Conservation (phyloP, 2,113 vertebrate species). For the Mystacornis crossleyi region DNA sequence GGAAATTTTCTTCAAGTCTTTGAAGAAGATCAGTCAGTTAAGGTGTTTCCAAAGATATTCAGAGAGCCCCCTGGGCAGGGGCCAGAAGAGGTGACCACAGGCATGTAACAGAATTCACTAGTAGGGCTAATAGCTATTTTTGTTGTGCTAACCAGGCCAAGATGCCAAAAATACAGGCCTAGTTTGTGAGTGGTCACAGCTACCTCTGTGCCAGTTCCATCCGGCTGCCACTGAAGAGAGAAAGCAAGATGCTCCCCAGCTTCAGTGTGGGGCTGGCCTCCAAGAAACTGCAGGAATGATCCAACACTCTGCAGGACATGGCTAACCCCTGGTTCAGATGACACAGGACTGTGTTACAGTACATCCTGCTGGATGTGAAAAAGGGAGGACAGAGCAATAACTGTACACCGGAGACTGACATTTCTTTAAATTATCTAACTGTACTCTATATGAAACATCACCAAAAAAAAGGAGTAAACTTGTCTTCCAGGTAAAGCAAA, state of each 20-base stretch:
- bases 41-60: background rate
- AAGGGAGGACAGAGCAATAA: background rate
- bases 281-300: background rate
- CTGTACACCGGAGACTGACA: background rate
- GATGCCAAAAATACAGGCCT: background rate
- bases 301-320: background rate
- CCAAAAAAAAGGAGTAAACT: background rate
- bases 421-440: background rate
- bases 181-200: background rate
- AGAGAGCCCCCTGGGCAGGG: background rate
- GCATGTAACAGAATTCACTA: background rate
- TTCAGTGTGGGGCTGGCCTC: background rate
- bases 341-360: background rate
- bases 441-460: background rate
- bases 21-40: background rate
- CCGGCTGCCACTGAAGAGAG: background rate
- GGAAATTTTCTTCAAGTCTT: background rate
- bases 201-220: background rate
- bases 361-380: background rate
- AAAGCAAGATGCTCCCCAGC: background rate
- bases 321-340: background rate
- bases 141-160: background rate
- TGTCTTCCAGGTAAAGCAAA: background rate
- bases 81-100: background rate
- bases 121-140: background rate